Conservation (phyloP, 2,888 invertebrate genomes). For the Allacma fusca region DNA sequence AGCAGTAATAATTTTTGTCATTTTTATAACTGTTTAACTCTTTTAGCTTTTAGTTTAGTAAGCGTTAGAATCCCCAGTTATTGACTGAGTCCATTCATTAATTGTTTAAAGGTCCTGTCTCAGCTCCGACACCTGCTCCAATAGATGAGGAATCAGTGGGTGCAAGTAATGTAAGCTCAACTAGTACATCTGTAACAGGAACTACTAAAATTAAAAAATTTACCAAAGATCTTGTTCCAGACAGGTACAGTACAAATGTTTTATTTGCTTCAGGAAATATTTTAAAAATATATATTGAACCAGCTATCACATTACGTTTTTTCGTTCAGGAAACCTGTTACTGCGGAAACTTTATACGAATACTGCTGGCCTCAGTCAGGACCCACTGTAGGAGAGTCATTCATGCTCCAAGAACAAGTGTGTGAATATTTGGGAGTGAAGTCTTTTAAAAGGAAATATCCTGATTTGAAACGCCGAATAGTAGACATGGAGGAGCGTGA, state of each 20-base stretch:
- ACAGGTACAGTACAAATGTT: slow-evolving; percentile 65
- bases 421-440: slow-evolving; percentile 93
- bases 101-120: not conserved
- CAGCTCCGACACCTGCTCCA: not conserved
- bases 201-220: slow-evolving; percentile 66
- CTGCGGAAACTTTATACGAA: slow-evolving; percentile 89
- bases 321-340: slow-evolving; percentile 67
- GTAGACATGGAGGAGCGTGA: slow-evolving; percentile 92
- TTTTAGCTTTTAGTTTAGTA: not conserved
- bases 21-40: not conserved
- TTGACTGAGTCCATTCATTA: no score
- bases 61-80: no score
- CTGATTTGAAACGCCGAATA: slow-evolving; percentile 82
- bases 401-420: slow-evolving; percentile 95
- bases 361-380: slow-evolving; percentile 86
- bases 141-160: slow-evolving; percentile 75
- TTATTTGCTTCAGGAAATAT: slow-evolving; percentile 20
- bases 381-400: slow-evolving; percentile 74
- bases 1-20: slow-evolving; percentile 20
- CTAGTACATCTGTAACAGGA: slow-evolving; percentile 69
- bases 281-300: slow-evolving; percentile 4
- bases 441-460: slow-evolving; percentile 95
- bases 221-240: slow-evolving; percentile 67
- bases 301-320: no score
- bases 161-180: slow-evolving; percentile 79